These are phyloP conservation scores for Eurystomus glaucurus DNA, from an alignment of 2,797 vertebrate genomes.

Conservation along the genomic window DNA sequence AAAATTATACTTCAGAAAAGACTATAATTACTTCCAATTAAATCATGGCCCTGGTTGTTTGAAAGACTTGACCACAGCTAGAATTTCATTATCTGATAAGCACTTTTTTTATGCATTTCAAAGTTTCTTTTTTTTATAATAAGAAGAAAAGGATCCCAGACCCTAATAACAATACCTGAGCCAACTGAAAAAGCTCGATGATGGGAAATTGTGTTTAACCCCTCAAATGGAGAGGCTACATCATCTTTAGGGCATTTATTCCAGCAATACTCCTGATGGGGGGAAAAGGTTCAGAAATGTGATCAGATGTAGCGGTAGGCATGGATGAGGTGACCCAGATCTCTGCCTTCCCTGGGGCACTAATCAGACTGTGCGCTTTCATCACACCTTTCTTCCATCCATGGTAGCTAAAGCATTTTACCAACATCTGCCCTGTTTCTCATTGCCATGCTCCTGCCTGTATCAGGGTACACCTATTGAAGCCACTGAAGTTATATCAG, in stretches of 20 bases:
- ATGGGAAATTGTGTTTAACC: slow-evolving; percentile 58
- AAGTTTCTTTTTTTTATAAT: slow-evolving; percentile 63
- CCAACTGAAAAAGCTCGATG: slow-evolving; percentile 2
- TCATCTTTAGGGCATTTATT: slow-evolving; percentile 34
- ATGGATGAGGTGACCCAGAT: slow-evolving; percentile 54
- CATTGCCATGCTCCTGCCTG: neutral
- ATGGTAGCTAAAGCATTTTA: neutral
- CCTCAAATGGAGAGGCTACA: neutral
- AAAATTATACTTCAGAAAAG: slow-evolving; percentile 80
- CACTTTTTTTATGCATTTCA: slow-evolving; percentile 49
- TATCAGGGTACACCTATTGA: neutral
- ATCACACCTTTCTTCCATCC: neutral
- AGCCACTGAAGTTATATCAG: neutral
- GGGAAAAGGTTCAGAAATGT: neutral
- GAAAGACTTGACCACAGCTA: slow-evolving; percentile 77
- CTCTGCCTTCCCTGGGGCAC: neutral
- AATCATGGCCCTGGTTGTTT: slow-evolving; percentile 75
- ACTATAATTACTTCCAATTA: slow-evolving; percentile 81
- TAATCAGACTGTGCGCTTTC: neutral
- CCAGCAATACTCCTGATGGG: neutral
- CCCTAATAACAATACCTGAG: slow-evolving; percentile 65
- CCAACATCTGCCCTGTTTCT: neutral
- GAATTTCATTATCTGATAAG: slow-evolving; percentile 81
- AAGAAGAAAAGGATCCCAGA: slow-evolving; percentile 43
- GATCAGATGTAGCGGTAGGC: slow-evolving; percentile 29